Evolutionary conservation across 1,140 invertebrate species (phyloP).

Genomic region (Littorina saxatilis): DNA sequence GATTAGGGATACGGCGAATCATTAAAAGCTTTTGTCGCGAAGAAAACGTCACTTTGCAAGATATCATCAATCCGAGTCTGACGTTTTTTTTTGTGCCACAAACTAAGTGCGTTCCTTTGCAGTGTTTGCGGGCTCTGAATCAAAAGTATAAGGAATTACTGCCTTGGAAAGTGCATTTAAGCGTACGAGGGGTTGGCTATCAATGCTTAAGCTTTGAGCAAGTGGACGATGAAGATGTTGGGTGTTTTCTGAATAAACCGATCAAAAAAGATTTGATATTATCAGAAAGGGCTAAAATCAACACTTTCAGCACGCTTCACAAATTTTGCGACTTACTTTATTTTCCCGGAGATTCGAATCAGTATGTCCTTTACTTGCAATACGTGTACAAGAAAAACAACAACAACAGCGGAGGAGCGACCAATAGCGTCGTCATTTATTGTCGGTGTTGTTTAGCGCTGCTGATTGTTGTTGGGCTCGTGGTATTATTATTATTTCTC

Average conservation of each 20-base stretch:
- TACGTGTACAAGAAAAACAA: neutral
- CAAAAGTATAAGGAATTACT: neutral
- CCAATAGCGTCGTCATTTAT: neutral
- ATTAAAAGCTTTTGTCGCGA: neutral
- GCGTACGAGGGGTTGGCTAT: neutral
- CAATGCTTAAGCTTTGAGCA: neutral
- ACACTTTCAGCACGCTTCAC: neutral
- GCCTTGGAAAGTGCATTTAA: neutral
- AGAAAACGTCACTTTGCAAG: neutral
- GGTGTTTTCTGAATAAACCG: neutral
- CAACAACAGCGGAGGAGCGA: neutral
- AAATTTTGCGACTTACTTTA: neutral
- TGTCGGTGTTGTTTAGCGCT: neutral
- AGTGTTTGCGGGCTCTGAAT: neutral
- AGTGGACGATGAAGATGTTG: neutral
- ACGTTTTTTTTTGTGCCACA: neutral
- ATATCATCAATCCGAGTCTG: neutral
- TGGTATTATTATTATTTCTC: neutral
- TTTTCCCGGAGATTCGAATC: neutral
- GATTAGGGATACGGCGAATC: neutral
- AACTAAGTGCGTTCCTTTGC: neutral
- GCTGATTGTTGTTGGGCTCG: neutral
- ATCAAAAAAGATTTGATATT: neutral
- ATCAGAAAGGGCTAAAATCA: neutral
- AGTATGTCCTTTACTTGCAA: neutral